phyloP scores from a whole-genome alignment of 2,888 invertebrate genomes.

The Zygogramma bicolorata region DNA sequence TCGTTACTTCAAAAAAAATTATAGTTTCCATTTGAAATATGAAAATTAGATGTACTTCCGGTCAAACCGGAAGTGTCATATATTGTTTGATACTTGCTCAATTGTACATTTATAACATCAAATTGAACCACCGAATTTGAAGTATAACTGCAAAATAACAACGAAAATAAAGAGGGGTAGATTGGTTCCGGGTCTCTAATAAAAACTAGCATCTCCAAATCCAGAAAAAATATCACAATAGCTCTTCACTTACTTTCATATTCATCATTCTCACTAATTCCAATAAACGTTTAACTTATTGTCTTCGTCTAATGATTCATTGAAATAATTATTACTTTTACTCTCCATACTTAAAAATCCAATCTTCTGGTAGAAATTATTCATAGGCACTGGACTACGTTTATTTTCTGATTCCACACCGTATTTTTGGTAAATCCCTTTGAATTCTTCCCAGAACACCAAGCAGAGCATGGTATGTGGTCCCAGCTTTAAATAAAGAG shows the following conservation, averaged over 20 bases:
- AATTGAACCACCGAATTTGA: no score
- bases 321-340: slow-evolving; percentile 20
- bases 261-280: slow-evolving; percentile 14
- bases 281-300: slow-evolving; percentile 24
- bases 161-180: no score
- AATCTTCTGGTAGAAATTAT: slow-evolving; percentile 47
- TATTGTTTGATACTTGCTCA: no score
- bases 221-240: background rate
- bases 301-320: slow-evolving; percentile 27
- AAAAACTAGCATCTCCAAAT: no score
- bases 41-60: no score
- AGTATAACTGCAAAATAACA: no score
- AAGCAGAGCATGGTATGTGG: slow-evolving; percentile 90
- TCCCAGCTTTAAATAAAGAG: slow-evolving; percentile 87
- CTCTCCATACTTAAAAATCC: slow-evolving; percentile 28
- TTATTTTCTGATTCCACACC: slow-evolving; percentile 24
- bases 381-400: slow-evolving; percentile 17
- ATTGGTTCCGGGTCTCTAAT: no score
- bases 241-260: background rate
- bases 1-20: no score
- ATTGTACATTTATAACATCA: no score
- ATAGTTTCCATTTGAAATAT: no score
- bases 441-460: slow-evolving; percentile 87
- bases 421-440: slow-evolving; percentile 68
- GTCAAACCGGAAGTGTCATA: no score